Evolutionary conservation across 1,140 invertebrate genomes (phyloP), one percentile per base, ranked within the genome.

Genomic region (Drosophila melanogaster): DNA sequence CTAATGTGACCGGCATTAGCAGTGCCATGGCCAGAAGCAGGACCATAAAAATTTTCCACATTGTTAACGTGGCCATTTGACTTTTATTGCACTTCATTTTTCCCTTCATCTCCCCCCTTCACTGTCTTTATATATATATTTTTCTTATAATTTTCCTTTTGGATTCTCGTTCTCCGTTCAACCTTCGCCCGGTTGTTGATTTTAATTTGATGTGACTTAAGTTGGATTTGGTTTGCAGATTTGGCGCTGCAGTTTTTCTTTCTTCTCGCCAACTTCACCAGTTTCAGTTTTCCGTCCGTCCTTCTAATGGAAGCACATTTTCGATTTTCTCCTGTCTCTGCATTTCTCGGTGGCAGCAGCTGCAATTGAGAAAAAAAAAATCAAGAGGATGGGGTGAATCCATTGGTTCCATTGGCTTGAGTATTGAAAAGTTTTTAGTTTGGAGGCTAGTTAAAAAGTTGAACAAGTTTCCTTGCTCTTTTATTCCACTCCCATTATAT

Each of bases 11-110:
- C 75, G 90, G 85, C 72, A 89, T 89, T 79, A 89, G 65, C 79
- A 79, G 66, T 55, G 71, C 76, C 79, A 76, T 78, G 46, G 72
- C 65, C 40, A 89, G 66, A 41, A 83, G 79, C 73, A 78, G 75
- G 51, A 74, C 74, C 76, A 91, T 91, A 90, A 90, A 91, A 91
- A 91, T 91, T 83, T 86, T 90, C 81, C 85, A 86, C 85, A 91
- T 91, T 86, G 81, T 91, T 91, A 91, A 81, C 89, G 84, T 91
- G 85, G 78, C 83, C 84, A 91, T 91, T 91, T 89, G 84, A 91
- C 85, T 90, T 90, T 90, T 90, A 90, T 90, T 90, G 80, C 86
- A 90, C 85, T 90, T 90, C 73, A 81, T 90, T 83, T 83, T 83
- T 89, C 74, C 57, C 49, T 24, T 4, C 12, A 30, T 65, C 44